Conservation (phyloP, 1,140 invertebrate genomes). For the Psilanteris sp. region DNA sequence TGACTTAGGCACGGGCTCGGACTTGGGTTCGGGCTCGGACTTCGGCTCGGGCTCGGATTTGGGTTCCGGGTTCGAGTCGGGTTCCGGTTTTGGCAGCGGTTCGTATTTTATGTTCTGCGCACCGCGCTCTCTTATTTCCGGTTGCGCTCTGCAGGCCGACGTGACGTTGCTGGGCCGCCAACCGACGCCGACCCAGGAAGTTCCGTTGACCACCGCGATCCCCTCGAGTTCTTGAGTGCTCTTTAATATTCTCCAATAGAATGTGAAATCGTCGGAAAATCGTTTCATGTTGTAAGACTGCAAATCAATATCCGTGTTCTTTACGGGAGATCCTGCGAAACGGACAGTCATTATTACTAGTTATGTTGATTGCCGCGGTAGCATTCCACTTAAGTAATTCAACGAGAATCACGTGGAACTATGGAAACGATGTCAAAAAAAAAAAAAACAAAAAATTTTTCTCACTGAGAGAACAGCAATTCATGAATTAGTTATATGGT, state of each 20-base stretch:
- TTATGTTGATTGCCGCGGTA: too few species aligned
- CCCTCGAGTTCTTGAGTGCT: constrained; percentile 91
- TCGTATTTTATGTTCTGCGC: constrained; percentile 55
- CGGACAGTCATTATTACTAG: constrained; percentile 13
- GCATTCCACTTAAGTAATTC: too few species aligned
- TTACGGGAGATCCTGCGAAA: constrained; percentile 83
- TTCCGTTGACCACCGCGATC: constrained; percentile 89
- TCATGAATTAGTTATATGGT: too few species aligned
- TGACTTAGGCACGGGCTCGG: constrained; percentile 72
- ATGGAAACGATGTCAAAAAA: too few species aligned
- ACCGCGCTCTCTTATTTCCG: constrained; percentile 81
- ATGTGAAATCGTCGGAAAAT: constrained; percentile 85
- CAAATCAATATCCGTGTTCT: constrained; percentile 83
- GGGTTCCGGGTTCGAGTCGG: constrained; percentile 69
- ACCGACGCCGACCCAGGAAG: constrained; percentile 91
- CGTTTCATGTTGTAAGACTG: constrained; percentile 85
- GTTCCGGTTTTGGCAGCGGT: constrained; percentile 75
- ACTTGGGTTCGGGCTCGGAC: constrained; percentile 74
- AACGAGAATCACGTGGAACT: too few species aligned
- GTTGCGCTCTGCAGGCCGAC: constrained; percentile 88
- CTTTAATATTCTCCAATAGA: constrained; percentile 91
- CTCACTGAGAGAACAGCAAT: too few species aligned
- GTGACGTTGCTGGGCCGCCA: constrained; percentile 88
- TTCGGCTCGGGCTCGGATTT: constrained; percentile 73
- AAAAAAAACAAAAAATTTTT: too few species aligned